Base-by-base conservation (phyloP, 1,140 invertebrate species). In the Diprion similis region DNA sequence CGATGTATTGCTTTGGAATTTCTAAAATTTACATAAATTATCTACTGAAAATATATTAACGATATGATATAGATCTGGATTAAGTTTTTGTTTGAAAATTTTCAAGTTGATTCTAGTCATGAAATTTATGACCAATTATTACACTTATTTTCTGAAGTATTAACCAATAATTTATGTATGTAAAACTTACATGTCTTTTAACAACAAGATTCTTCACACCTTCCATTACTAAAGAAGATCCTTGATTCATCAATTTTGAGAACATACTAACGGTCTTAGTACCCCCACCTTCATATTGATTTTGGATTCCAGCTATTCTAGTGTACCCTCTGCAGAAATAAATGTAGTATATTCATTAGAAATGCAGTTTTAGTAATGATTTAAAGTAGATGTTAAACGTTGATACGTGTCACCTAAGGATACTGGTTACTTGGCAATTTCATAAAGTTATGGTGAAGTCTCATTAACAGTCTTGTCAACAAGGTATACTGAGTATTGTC, bases 201-300 rank as follows among this genome's bases (percentile, higher is more conserved):
- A 99, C 95, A 47, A 99, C 98, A 75, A 99, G 91, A 91, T 99
- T 99, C 87, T 99, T 99, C 0, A 99, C 98, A 51, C 98, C 98
- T 89, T 99, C 98, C 98, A 99, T 99, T 0, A 99, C 97, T 89
- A 99, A 99, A 67, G 96, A 97, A 1, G 97, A 99, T 45, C 97
- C 97, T 86, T 99, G 97, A 8, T 94, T 96, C 81, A 99, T 95
- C 15, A 99, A 90, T 88, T 99, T 99, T 1, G 97, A 97, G 88
- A 99, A 99, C 98, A 99, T 99, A 78, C 94, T 96, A 0, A 98
- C 96, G 0, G 97, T 98, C 89, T 97, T 98, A 0, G 97, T 98
- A 19, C 97, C 97, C 66, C 95, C 97, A n/a, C 97, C 97, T 83
- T 94, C 93, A 78, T 96, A 96, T 81, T 94, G 94, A 84, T 89